Evolutionary conservation across 1,140 invertebrate genomes (phyloP).

Genomic region (Matsumurasca onukii): DNA sequence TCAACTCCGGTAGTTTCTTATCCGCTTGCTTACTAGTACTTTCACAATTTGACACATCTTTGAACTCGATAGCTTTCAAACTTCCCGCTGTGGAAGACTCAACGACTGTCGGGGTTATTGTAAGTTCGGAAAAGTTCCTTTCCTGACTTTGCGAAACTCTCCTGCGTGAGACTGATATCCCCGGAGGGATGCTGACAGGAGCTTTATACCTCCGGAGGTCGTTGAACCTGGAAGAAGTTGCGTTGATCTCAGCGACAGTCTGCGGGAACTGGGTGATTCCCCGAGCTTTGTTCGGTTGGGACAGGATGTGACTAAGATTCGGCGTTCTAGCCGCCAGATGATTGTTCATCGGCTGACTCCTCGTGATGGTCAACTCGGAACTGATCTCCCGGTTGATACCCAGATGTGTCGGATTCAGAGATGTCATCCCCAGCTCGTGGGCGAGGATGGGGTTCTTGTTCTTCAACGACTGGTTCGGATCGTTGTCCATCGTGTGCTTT

Average conservation of each 20-base stretch:
- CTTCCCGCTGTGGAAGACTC: background rate
- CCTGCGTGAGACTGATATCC: background rate
- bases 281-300: slow-evolving; percentile 18
- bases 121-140: background rate
- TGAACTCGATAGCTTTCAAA: too few relatives aligned
- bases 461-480: slow-evolving; percentile 6
- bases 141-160: background rate
- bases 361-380: slow-evolving; percentile 7
- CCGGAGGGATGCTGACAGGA: background rate
- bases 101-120: background rate
- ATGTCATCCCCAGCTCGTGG: background rate
- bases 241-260: background rate
- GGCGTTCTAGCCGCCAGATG: background rate
- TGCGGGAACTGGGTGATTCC: slow-evolving; percentile 7
- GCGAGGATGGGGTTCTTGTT: slow-evolving; percentile 10
- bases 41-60: too few relatives aligned
- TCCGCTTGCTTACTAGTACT: background rate
- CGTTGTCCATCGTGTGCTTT: slow-evolving; percentile 43
- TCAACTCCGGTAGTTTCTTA: slow-evolving; percentile 14
- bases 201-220: background rate
- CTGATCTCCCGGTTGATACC: slow-evolving; percentile 7
- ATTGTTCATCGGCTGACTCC: background rate
- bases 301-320: slow-evolving; percentile 19
- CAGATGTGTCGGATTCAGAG: background rate
- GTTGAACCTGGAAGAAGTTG: background rate